phyloP scores from a whole-genome alignment of 1,140 invertebrate genomes.

The Calliopsis andreniformis region DNA sequence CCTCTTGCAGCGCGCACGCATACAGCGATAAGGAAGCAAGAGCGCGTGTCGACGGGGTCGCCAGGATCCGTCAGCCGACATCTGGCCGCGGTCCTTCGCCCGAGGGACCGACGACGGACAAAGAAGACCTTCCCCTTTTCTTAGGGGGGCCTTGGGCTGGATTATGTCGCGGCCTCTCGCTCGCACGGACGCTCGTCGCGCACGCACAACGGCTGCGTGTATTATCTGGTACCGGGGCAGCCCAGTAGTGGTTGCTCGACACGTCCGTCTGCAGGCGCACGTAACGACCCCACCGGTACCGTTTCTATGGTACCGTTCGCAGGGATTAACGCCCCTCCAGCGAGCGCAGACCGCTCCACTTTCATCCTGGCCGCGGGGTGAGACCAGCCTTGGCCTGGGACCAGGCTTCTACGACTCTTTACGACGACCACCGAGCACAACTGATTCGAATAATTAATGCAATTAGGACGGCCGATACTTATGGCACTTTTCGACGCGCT shows the following conservation, averaged over 20 bases:
- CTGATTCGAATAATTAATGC: conserved; percentile 10
- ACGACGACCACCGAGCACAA: not conserved
- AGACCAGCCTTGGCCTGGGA: conserved; percentile 62
- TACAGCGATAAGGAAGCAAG: conserved; percentile 25
- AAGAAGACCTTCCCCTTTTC: conserved; percentile 73
- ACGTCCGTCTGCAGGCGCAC: conserved; percentile 43
- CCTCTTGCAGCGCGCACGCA: not conserved
- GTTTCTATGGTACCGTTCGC: conserved; percentile 80
- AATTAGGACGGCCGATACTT: not conserved
- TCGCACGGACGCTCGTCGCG: conserved; percentile 30
- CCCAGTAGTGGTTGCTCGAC: conserved; percentile 56
- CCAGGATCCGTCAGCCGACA: conserved; percentile 66
- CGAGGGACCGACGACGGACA: conserved; percentile 64
- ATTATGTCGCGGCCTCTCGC: conserved; percentile 61
- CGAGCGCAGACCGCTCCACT: conserved; percentile 63
- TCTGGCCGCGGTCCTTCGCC: conserved; percentile 69
- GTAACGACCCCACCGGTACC: conserved; percentile 77
- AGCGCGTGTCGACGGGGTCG: conserved; percentile 46
- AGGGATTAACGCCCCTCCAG: conserved; percentile 75
- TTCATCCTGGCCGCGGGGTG: conserved; percentile 57
- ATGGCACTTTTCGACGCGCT: not conserved
- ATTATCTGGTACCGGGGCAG: conserved; percentile 44
- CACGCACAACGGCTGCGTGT: conserved; percentile 44
- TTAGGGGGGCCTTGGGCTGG: conserved; percentile 62
- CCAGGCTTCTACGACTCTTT: conserved; percentile 19